These are phyloP conservation scores for Choristoneura fumiferana DNA, from an alignment of 1,140 invertebrate species.

Conservation along the genomic window DNA sequence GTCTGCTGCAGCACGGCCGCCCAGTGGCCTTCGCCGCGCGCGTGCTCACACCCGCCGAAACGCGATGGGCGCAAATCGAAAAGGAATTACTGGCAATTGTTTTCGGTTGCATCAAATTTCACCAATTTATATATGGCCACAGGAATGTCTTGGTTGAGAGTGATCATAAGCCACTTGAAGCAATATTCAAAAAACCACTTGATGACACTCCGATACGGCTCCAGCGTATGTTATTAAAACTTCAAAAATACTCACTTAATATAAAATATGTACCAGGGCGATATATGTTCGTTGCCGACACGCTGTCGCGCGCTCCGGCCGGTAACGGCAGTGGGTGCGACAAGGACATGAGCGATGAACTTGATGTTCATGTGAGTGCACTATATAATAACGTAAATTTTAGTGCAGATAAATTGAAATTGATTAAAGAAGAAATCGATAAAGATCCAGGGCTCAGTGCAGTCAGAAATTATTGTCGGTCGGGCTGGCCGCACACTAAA, in stretches of 20 bases:
- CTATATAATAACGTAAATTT: not conserved
- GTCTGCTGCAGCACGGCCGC: conserved; percentile 37
- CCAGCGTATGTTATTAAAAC: conserved; percentile 25
- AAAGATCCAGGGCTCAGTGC: not conserved
- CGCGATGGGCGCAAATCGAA: conserved; percentile 48
- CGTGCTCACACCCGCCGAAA: conserved; percentile 42
- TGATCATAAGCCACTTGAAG: conserved; percentile 68
- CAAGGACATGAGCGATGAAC: not conserved
- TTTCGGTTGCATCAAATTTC: conserved; percentile 45
- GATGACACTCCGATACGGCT: conserved; percentile 45
- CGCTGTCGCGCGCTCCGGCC: not conserved
- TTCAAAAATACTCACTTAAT: not conserved
- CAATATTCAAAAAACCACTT: conserved; percentile 61
- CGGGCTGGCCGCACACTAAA: conserved; percentile 15
- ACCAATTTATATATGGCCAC: conserved; percentile 28
- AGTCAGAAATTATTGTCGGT: not conserved
- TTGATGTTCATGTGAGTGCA: conserved; percentile 1
- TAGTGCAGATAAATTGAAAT: not conserved
- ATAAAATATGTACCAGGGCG: conserved; percentile 12
- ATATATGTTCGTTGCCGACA: conserved; percentile 2
- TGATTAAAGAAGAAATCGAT: not conserved
- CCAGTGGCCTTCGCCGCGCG: conserved; percentile 43
- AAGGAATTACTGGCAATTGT: conserved; percentile 50
- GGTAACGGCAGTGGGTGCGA: conserved; percentile 4
- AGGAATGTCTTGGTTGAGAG: conserved; percentile 46